These are phyloP conservation scores for Tyrannus savana DNA, from an alignment of 2,113 vertebrate species.

Conservation along the genomic window DNA sequence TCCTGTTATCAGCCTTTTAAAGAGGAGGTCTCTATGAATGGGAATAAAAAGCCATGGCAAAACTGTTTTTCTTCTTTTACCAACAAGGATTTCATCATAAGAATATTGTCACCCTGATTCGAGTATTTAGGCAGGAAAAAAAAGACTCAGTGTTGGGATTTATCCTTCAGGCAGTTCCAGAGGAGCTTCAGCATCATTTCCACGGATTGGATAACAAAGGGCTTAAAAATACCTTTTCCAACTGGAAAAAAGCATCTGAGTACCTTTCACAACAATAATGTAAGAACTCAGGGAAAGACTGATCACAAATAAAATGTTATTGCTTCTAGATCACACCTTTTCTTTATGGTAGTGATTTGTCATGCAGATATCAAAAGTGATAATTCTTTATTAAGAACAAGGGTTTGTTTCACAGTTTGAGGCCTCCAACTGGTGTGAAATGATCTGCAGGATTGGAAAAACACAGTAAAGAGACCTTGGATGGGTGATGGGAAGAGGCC, in stretches of 20 bases:
- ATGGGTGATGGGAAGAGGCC: not conserved
- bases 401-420: not conserved
- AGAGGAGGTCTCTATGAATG: not conserved
- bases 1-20: not conserved
- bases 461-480: not conserved
- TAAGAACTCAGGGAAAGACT: slow-evolving; percentile 24
- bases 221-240: slow-evolving; percentile 71
- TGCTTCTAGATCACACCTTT: not conserved
- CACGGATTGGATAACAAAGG: slow-evolving; percentile 59
- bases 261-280: slow-evolving; percentile 65
- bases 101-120: slow-evolving; percentile 69
- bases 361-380: not conserved
- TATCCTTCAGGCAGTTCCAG: slow-evolving; percentile 65
- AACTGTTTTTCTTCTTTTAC: slow-evolving; percentile 33
- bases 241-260: slow-evolving; percentile 58
- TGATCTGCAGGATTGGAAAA: not conserved
- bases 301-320: not conserved
- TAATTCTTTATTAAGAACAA: not conserved
- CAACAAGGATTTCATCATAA: slow-evolving; percentile 64
- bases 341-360: not conserved
- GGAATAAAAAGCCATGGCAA: slow-evolving; percentile 7
- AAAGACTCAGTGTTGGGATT: slow-evolving; percentile 72
- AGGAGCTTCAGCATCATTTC: slow-evolving; percentile 65
- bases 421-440: not conserved
- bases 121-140: slow-evolving; percentile 67